phyloP scores from a whole-genome alignment of 2,797 vertebrate species.

The Nasua narica region DNA sequence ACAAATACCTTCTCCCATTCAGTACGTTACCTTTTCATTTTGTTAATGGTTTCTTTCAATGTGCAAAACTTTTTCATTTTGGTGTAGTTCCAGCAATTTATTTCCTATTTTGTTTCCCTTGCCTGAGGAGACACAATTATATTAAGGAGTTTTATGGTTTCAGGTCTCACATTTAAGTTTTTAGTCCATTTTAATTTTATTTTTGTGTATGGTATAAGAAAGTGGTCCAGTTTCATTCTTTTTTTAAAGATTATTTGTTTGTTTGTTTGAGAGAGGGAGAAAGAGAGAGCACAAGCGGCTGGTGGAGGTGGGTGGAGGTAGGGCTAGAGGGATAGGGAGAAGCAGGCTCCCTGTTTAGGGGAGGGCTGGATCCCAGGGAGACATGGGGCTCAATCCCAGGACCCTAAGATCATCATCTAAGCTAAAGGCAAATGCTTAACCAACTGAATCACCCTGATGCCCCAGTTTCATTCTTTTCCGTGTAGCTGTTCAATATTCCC shows the following conservation, averaged over 20 bases:
- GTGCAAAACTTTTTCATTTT: neutral
- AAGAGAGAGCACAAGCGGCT: neutral
- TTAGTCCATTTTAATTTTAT: neutral
- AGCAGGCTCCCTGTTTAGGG: neutral
- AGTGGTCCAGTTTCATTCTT: neutral
- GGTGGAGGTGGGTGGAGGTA: fast-evolving
- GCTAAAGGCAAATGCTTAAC: neutral
- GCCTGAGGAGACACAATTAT: neutral
- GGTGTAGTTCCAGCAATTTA: neutral
- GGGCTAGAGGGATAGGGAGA: neutral
- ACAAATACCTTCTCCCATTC: neutral
- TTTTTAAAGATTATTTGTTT: neutral
- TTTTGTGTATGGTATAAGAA: neutral
- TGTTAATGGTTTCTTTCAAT: neutral
- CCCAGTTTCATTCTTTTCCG: neutral
- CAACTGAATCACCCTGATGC: neutral
- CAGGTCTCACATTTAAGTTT: neutral
- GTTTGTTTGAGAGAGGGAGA: neutral
- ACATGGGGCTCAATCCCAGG: neutral
- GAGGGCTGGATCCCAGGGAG: neutral
- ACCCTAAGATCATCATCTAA: neutral
- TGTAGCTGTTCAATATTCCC: neutral
- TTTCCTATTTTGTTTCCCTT: neutral
- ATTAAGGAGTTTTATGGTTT: neutral
- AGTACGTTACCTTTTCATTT: neutral